Conservation (phyloP, 1,140 invertebrate species). For the Diachasma alloeum region DNA sequence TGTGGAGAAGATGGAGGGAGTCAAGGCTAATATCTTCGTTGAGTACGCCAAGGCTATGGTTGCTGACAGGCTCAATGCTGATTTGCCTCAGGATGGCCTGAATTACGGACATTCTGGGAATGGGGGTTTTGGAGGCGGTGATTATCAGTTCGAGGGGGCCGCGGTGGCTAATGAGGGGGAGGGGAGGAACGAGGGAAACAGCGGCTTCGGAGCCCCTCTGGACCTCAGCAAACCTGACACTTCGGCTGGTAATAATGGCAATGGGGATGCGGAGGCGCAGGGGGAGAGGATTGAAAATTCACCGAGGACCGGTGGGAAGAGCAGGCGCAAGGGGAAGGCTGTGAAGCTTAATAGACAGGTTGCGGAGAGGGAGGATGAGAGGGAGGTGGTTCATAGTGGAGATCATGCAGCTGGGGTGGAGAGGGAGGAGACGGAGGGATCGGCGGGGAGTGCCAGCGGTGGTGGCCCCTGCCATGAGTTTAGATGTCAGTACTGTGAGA, state of each 20-base stretch:
- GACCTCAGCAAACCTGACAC: conserved; percentile 66
- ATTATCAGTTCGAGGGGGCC: not conserved
- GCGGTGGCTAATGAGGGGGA: not conserved
- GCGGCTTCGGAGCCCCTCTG: conserved; percentile 50
- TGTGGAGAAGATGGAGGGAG: conserved; percentile 26
- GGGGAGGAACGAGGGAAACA: not conserved
- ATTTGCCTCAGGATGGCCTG: not conserved
- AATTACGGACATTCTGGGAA: not conserved
- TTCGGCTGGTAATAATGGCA: not conserved
- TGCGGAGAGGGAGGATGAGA: conserved; percentile 60
- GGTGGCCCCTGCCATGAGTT: conserved; percentile 52
- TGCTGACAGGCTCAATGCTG: not conserved
- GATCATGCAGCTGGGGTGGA: conserved; percentile 30
- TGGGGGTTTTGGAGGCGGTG: not conserved
- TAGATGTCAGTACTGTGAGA: conserved; percentile 87
- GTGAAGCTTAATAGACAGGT: conserved; percentile 75
- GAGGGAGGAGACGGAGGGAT: conserved; percentile 34
- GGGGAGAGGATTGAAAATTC: conserved; percentile 46
- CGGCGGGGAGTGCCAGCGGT: conserved; percentile 34
- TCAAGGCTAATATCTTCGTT: conserved; percentile 24
- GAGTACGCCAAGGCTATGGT: conserved; percentile 30
- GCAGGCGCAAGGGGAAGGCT: conserved; percentile 81
- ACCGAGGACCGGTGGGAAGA: conserved; percentile 63
- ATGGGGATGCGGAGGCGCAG: not conserved
- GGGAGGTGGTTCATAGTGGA: conserved; percentile 46